Evolutionary conservation across 2,797 vertebrate genomes (phyloP), one percentile per base, ranked within the genome.

Genomic region (Caiman crocodilus): DNA sequence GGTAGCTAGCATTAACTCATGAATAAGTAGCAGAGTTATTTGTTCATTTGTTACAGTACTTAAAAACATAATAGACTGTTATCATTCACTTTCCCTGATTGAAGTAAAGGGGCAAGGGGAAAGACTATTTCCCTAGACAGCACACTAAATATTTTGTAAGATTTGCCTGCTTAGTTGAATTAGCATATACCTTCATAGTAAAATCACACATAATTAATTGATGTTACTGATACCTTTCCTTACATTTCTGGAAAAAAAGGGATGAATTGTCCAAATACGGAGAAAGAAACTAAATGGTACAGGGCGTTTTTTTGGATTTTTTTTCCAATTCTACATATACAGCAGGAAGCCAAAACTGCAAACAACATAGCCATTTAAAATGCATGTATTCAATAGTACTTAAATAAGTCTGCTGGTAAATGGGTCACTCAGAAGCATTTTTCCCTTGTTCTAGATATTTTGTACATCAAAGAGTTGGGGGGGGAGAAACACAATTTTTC

Each of bases 321-420:
- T 82, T 93, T 87, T 23, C 88, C 90, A 89, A 78, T 91, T 94
- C 26, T 65, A 92, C 55, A 83, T 73, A 90, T 67, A 74, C 61
- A 73, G 57, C 71, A n/a, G 67, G 80, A 84, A 14, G 30, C 15
- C 21, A 84, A 71, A 90, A 61, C 1, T 90, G 56, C 71, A 96
- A 85, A 91, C 94, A 90, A 71, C 93, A 6, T 73, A 80, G 13
- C 77, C 87, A 3, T 69, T 88, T 93, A 90, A 94, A 92, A 87
- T 88, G 21, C 7, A 84, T 95, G 85, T 78, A 87, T 93, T 94
- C 75, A 26, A 6, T 89, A 86, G 59, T 82, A 17, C 89, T 92
- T 94, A 56, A 82, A 14, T 71, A 79, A 79, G 14, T 87, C 28
- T 92, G 4, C 55, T 78, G 63, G 60, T 91, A 93, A 94, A 67